Conservation (phyloP, 2,797 vertebrate species). For the Protonibea diacanthus region DNA sequence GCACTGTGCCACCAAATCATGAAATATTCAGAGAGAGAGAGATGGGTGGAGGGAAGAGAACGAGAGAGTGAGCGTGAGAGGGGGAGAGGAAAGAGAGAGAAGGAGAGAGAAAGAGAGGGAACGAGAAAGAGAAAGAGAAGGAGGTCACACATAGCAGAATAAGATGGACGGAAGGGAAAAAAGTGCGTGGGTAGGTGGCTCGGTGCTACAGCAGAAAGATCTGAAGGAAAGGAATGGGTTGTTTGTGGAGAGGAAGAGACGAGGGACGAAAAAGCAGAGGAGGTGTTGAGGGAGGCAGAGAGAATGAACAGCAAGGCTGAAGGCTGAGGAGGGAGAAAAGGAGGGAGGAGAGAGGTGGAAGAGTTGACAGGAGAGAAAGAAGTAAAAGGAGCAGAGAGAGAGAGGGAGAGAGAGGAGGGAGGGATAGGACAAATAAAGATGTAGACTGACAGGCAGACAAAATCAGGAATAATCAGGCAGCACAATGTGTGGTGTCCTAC, state of each 20-base stretch:
- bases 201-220: conserved; percentile 57
- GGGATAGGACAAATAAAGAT: conserved; percentile 57
- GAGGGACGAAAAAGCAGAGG: conserved; percentile 31
- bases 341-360: conserved; percentile 35
- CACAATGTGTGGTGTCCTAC: conserved; percentile 49
- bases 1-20: conserved; percentile 88
- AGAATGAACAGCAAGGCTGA: conserved; percentile 48
- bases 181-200: conserved; percentile 58
- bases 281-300: conserved; percentile 47
- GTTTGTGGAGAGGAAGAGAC: conserved; percentile 64
- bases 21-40: conserved; percentile 92
- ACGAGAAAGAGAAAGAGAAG: conserved; percentile 41
- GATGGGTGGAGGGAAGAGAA: conserved; percentile 23
- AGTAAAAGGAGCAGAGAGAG: conserved; percentile 21
- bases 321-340: conserved; percentile 17
- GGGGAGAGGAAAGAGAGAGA: conserved; percentile 35
- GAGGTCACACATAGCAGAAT: conserved; percentile 67
- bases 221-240: conserved; percentile 58
- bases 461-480: conserved; percentile 63
- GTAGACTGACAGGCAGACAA: conserved; percentile 58
- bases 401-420: conserved; percentile 29
- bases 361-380: conserved; percentile 51
- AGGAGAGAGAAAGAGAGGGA: conserved; percentile 21
- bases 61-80: conserved; percentile 48
- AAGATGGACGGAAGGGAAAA: conserved; percentile 65